Percentiles rank a stretch among this genome's conserved stretches.
phyloP scores from a whole-genome alignment of 2,888 invertebrate species.

The Tuberolachnus salignus region DNA sequence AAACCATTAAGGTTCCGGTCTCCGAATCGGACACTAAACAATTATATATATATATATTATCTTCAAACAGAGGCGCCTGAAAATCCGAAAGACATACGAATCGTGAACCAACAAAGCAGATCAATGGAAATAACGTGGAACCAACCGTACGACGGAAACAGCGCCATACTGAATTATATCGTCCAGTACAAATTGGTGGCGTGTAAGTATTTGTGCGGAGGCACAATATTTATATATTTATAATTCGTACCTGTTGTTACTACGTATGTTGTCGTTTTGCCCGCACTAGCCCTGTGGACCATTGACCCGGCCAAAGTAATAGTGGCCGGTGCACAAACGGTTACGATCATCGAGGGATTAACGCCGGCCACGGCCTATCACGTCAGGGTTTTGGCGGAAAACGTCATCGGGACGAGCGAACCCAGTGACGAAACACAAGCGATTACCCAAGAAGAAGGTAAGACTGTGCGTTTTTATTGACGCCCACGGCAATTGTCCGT shows the following conservation, averaged over 20 bases:
- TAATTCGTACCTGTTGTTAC: too few species aligned
- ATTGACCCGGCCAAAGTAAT: slow-evolving; percentile 81
- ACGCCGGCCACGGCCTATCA: slow-evolving; percentile 88
- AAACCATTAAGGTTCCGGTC: too few species aligned
- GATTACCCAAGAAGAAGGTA: slow-evolving; percentile 83
- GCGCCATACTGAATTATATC: slow-evolving; percentile 85
- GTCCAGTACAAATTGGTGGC: slow-evolving; percentile 76
- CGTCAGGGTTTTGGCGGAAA: slow-evolving; percentile 86
- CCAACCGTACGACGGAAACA: slow-evolving; percentile 86
- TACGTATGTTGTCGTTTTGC: slow-evolving; percentile 60
- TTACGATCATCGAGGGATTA: slow-evolving; percentile 79
- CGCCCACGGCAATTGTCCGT: too few species aligned
- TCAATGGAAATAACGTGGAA: slow-evolving; percentile 88
- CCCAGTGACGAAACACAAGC: slow-evolving; percentile 84
- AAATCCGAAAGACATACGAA: slow-evolving; percentile 83
- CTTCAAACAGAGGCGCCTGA: slow-evolving; percentile 77
- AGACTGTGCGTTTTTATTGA: not conserved
- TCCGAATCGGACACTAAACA: too few species aligned
- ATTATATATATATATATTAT: slow-evolving; percentile 7
- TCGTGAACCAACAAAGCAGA: slow-evolving; percentile 83
- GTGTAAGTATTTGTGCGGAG: slow-evolving; percentile 56
- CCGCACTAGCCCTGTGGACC: slow-evolving; percentile 82
- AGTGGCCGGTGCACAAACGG: slow-evolving; percentile 81
- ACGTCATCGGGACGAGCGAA: slow-evolving; percentile 84
- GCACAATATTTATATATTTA: too few species aligned